Percentiles rank a stretch among this genome's conserved stretches.
phyloP scores from a whole-genome alignment of 2,113 vertebrate species.

The Apodemus sylvaticus region DNA sequence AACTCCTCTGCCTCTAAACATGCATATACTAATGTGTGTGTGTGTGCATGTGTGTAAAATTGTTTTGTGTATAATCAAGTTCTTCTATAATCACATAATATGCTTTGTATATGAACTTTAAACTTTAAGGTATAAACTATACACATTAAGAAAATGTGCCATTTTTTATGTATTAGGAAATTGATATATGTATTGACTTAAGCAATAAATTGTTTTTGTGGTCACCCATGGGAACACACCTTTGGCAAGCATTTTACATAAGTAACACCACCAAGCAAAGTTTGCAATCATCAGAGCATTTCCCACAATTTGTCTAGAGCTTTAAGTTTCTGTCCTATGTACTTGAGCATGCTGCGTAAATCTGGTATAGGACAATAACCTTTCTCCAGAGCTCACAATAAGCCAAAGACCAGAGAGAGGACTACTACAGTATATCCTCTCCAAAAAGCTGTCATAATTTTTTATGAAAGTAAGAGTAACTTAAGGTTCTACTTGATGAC shows the following conservation, averaged over 20 bases:
- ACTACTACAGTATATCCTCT: background rate
- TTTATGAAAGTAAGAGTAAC: background rate
- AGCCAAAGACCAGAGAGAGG: background rate
- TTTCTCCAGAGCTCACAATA: background rate
- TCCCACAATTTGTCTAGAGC: background rate
- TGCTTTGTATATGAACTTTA: background rate
- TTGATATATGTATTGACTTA: background rate
- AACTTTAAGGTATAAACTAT: conserved; percentile 3
- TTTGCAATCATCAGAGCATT: background rate
- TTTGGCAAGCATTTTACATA: conserved; percentile 29
- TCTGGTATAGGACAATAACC: background rate
- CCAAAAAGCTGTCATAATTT: background rate
- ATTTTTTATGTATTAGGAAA: background rate
- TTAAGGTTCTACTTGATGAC: background rate
- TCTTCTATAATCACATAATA: background rate
- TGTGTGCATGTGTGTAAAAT: background rate
- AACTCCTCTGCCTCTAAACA: conserved; percentile 8
- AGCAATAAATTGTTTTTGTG: background rate
- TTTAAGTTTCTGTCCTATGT: conserved; percentile 28
- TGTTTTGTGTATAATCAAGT: background rate
- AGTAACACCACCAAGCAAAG: background rate
- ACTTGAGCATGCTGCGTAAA: background rate
- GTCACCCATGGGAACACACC: background rate
- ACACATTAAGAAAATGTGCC: background rate
- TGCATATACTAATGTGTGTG: background rate